Evolutionary conservation across 2,113 vertebrate genomes (phyloP).

Genomic region (Peromyscus maniculatus): DNA sequence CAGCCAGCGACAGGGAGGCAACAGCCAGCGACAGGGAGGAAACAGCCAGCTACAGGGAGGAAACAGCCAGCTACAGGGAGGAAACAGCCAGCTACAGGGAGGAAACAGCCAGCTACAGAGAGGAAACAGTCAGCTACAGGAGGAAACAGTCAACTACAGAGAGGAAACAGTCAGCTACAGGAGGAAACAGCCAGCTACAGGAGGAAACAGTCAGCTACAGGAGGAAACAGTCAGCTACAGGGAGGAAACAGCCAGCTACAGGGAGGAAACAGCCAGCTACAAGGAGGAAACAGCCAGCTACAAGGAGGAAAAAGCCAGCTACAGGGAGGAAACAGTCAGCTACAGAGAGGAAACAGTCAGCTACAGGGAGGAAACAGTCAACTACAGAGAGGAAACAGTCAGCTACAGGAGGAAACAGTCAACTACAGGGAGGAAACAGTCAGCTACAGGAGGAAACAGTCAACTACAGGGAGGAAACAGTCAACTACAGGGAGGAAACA

Average conservation of each 20-base stretch:
- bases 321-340: not conserved
- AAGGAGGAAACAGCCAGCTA: not conserved
- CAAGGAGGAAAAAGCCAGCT: not conserved
- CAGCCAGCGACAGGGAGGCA: not conserved
- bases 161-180: not conserved
- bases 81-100: not conserved
- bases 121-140: not conserved
- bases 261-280: too few species aligned
- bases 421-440: not conserved
- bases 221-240: too few species aligned
- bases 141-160: too few species aligned
- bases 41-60: too few species aligned
- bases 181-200: not conserved
- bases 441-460: not conserved
- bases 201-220: too few species aligned
- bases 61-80: too few species aligned
- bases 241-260: not conserved
- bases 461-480: too few species aligned
- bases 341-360: not conserved
- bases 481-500: not conserved
- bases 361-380: too few species aligned
- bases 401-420: not conserved
- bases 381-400: too few species aligned
- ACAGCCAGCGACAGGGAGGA: not conserved
- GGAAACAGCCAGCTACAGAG: too few species aligned